These are phyloP conservation scores for Frieseomelitta varia DNA, from an alignment of 1,140 invertebrate genomes.

Conservation along the genomic window DNA sequence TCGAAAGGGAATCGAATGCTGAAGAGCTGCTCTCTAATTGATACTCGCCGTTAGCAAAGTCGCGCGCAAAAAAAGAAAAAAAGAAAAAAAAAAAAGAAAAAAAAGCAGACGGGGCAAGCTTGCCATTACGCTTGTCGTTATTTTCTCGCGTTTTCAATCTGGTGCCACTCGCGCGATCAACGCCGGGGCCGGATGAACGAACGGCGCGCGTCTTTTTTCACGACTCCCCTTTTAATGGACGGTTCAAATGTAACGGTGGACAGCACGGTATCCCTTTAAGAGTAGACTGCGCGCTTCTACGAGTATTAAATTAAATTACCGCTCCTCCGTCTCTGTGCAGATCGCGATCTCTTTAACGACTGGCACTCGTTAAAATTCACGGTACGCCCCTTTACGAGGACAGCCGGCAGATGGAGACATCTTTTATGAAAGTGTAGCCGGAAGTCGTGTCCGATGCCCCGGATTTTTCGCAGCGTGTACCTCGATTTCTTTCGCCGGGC, in stretches of 20 bases:
- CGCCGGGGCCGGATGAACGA: neutral
- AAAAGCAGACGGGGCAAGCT: neutral
- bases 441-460: neutral
- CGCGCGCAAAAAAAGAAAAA: neutral
- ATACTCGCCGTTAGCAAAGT: neutral
- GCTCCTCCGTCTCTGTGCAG: neutral
- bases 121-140: conserved; percentile 5
- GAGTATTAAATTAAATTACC: conserved; percentile 31
- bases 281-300: neutral
- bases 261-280: neutral
- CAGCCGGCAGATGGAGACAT: neutral
- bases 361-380: conserved; percentile 27
- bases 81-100: too few relatives aligned
- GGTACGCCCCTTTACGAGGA: too few relatives aligned
- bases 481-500: neutral
- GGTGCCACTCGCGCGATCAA: neutral
- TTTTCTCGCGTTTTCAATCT: conserved; percentile 14
- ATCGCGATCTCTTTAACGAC: conserved; percentile 20
- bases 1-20: neutral
- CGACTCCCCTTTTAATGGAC: conserved; percentile 2
- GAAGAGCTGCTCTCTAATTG: neutral
- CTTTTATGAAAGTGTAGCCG: neutral
- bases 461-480: neutral
- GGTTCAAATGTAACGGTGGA: neutral
- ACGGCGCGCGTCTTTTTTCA: neutral